Evolutionary conservation across 1,140 invertebrate species (phyloP).

Genomic region (Phenacoccus solenopsis): DNA sequence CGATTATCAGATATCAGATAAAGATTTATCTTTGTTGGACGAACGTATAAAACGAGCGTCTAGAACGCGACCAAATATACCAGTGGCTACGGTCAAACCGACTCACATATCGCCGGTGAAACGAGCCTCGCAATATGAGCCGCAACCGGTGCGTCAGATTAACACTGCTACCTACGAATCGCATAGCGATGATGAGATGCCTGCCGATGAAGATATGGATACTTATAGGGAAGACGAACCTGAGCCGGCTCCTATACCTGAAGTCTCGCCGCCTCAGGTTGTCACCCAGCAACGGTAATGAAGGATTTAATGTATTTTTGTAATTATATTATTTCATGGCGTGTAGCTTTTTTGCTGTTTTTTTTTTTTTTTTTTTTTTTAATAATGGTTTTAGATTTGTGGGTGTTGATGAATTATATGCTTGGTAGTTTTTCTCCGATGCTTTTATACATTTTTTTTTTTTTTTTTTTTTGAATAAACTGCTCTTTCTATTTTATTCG

Average conservation of each 20-base stretch:
- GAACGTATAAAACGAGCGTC: slow-evolving; percentile 84
- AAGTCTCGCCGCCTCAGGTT: neutral
- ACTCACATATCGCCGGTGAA: slow-evolving; percentile 12
- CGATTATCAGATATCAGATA: slow-evolving; percentile 86
- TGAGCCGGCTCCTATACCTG: neutral
- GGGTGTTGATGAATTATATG: no score
- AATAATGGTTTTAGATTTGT: no score
- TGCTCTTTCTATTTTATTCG: no score
- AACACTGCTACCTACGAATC: neutral
- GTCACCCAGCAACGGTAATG: neutral
- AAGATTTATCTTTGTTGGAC: slow-evolving; percentile 84
- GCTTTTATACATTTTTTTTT: no score
- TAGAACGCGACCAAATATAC: slow-evolving; percentile 43
- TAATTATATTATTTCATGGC: no score
- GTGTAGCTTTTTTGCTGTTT: no score
- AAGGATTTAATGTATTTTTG: no score
- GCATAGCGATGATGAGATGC: neutral
- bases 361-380: no score
- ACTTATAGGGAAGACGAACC: slow-evolving; percentile 19
- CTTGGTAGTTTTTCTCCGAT: no score
- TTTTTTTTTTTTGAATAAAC: no score
- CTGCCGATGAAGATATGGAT: slow-evolving; percentile 22
- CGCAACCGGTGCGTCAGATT: neutral
- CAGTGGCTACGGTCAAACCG: slow-evolving; percentile 29
- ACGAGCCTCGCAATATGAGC: neutral